phyloP scores from a whole-genome alignment of 2,113 vertebrate genomes.

The Gymnogyps californianus region DNA sequence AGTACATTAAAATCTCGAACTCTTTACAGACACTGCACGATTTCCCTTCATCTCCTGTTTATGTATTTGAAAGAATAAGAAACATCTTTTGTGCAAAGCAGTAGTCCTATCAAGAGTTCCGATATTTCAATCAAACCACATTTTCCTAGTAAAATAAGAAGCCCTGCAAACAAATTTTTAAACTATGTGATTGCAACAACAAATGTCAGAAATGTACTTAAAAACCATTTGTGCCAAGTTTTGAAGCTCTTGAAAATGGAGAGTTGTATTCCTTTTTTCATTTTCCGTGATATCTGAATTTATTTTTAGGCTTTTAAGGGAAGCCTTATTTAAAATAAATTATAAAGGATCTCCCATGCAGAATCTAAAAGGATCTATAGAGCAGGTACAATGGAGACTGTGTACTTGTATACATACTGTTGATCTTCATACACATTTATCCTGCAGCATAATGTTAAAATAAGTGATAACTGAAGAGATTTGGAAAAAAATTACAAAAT shows the following conservation, averaged over 20 bases:
- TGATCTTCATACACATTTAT: conserved; percentile 73
- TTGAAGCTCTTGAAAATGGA: conserved; percentile 48
- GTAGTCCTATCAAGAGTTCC: background rate
- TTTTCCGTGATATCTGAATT: background rate
- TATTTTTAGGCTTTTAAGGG: conserved; percentile 13
- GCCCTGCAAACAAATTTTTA: background rate
- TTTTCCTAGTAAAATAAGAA: background rate
- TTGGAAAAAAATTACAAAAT: conserved; percentile 55
- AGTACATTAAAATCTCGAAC: background rate
- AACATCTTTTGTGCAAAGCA: background rate
- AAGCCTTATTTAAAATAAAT: conserved; percentile 1
- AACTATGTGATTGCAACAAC: background rate
- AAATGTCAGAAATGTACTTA: conserved; percentile 67
- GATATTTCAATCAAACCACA: background rate
- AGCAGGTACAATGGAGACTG: conserved; percentile 1
- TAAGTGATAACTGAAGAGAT: conserved; percentile 71
- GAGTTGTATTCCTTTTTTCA: background rate
- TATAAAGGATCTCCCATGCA: conserved; percentile 33
- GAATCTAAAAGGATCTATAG: conserved; percentile 43
- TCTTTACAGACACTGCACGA: conserved; percentile 52
- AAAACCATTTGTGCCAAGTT: conserved; percentile 37
- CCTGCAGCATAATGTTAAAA: conserved; percentile 79
- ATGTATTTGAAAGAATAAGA: background rate
- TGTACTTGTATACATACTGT: conserved; percentile 75
- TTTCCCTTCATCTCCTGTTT: background rate